Base-by-base conservation (phyloP, 2,113 vertebrate species). In the Takifugu flavidus region DNA sequence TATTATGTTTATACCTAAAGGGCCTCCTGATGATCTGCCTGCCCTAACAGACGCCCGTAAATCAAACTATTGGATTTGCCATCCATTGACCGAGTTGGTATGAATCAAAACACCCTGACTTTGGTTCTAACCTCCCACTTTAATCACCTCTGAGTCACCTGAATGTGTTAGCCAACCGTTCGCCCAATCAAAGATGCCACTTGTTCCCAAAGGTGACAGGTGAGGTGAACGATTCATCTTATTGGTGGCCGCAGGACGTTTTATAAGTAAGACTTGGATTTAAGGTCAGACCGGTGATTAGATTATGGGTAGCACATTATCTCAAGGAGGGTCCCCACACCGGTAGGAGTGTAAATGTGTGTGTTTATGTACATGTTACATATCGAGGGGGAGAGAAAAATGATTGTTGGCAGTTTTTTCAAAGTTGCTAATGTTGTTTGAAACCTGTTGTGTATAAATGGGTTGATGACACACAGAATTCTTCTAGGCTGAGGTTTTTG, bases 201-300 rank as follows among this genome's bases (percentile, higher is more conserved):
- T 67, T 55, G 51, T 85, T 74, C 68, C 46, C 11, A 59, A 54
- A 43, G 39, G 49, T 54, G 73, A 63, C 67, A 44, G 59, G 59
- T 71, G 71, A 80, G 78, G 67, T 84, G 62, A 82, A 74, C 76
- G 31, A 77, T 80, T 67, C 5, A 65, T 80, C 53, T 62, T 26
- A 58, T 20, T 20, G 20, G 20, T 20, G 20, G 20, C 20, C 20
- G 20, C 20, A n/a, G 45, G 14, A n/a, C 5, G 45, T 45, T 45
- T 14, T 3, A 15, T 12, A 4, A 15, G 13, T 45, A 45, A 15
- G 13, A 15, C 14, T 45, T 15, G 12, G 44, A 14, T 45, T 13
- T 45, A 45, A 5, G 44, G 44, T 45, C 11, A 45, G 11, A 45
- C 13, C 5, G 13, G 44, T 45, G 44, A 12, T 45, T 39, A 11